Evolutionary conservation across 2,888 invertebrate genomes (phyloP).

Genomic region (Apotomis betuletana): DNA sequence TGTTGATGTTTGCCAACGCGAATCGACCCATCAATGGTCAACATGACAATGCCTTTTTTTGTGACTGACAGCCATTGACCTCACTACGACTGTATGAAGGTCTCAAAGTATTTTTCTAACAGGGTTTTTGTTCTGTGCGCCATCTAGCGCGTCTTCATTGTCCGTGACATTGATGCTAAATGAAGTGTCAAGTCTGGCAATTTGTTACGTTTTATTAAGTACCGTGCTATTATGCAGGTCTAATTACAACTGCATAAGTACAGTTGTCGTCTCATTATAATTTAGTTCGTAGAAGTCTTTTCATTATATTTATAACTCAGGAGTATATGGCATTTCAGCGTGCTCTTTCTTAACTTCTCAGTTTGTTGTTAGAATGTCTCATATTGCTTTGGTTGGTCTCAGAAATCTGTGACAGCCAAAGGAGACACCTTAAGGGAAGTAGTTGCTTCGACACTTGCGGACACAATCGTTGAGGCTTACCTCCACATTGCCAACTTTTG

Average conservation of each 20-base stretch:
- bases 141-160: conserved; percentile 61
- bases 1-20: conserved; percentile 59
- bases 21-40: conserved; percentile 67
- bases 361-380: too few relatives aligned
- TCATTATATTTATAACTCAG: neutral
- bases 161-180: conserved; percentile 71
- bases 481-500: too few relatives aligned
- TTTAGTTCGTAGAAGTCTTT: neutral
- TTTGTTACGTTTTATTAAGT: conserved; percentile 60
- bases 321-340: neutral
- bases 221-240: conserved; percentile 48
- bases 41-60: conserved; percentile 65
- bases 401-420: too few relatives aligned
- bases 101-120: conserved; percentile 54
- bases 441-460: too few relatives aligned
- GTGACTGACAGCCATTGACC: conserved; percentile 69
- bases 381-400: too few relatives aligned
- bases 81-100: conserved; percentile 58
- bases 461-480: too few relatives aligned
- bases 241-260: conserved; percentile 35
- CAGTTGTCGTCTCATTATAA: neutral
- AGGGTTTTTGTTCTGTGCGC: conserved; percentile 58
- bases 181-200: conserved; percentile 66
- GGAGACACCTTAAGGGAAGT: too few relatives aligned
- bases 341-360: neutral